Evolutionary conservation across 2,797 vertebrate genomes (phyloP).

Genomic region (Scolopax bukidnonensis): DNA sequence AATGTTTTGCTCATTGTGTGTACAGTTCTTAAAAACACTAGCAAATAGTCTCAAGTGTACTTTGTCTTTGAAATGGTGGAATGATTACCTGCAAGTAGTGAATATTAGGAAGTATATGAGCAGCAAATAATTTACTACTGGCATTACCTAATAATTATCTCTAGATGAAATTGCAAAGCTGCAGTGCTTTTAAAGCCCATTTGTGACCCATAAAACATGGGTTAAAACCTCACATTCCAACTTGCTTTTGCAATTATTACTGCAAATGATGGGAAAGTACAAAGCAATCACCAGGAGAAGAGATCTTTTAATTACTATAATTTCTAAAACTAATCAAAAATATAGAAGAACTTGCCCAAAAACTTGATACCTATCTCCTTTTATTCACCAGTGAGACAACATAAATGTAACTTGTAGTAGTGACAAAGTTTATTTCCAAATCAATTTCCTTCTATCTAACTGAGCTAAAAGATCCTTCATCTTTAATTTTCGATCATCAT

Average conservation of each 20-base stretch:
- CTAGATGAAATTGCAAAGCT: conserved; percentile 78
- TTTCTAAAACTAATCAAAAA: conserved; percentile 38
- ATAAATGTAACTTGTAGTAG: neutral
- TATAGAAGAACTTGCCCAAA: neutral
- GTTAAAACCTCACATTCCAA: conserved; percentile 72
- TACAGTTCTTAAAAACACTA: conserved; percentile 3
- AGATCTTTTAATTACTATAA: neutral
- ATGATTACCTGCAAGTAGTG: conserved; percentile 49
- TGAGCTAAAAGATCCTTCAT: neutral
- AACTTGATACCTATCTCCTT: neutral
- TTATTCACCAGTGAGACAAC: neutral
- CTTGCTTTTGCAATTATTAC: conserved; percentile 70
- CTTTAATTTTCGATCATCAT: neutral
- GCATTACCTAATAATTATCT: conserved; percentile 77
- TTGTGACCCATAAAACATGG: conserved; percentile 78
- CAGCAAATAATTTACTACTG: conserved; percentile 75
- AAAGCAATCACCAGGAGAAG: conserved; percentile 52
- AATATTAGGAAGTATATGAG: conserved; percentile 61
- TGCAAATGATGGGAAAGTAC: conserved; percentile 49
- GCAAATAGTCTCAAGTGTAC: conserved; percentile 24
- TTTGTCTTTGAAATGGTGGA: conserved; percentile 33
- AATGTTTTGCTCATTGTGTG: neutral
- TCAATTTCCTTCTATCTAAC: neutral
- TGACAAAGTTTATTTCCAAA: neutral
- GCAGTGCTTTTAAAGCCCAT: conserved; percentile 76